phyloP scores from a whole-genome alignment of 2,113 vertebrate genomes.

The Alouatta palliata region DNA sequence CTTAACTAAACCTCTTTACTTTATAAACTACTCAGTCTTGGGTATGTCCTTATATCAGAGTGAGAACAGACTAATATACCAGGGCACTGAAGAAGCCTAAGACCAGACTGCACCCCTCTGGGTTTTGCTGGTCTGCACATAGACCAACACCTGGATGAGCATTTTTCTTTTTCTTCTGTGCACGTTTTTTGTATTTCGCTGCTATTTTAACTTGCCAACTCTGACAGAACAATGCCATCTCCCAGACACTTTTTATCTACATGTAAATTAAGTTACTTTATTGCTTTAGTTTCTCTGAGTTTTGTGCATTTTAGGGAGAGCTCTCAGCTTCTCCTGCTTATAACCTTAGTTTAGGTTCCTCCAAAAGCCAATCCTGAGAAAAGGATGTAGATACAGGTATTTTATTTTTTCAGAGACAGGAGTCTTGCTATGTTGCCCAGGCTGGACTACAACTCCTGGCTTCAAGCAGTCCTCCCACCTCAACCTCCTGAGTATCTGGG shows the following conservation, averaged over 20 bases:
- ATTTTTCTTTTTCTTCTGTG: neutral
- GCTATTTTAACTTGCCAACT: neutral
- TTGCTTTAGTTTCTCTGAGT: neutral
- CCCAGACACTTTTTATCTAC: neutral
- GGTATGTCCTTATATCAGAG: no score
- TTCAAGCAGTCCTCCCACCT: neutral
- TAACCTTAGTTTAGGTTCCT: neutral
- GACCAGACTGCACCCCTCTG: neutral
- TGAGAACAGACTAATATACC: no score
- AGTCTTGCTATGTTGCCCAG: neutral
- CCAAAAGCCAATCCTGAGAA: neutral
- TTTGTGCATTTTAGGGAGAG: neutral
- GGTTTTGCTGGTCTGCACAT: neutral
- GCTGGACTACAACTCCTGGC: neutral
- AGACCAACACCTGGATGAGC: neutral
- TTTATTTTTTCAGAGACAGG: neutral
- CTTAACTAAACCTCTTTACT: no score
- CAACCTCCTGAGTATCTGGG: neutral
- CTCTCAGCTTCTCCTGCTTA: neutral
- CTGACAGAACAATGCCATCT: constrained; percentile 6
- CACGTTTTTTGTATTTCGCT: neutral
- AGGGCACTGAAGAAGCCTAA: accelerated
- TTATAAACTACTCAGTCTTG: no score
- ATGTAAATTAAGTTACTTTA: neutral
- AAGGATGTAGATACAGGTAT: neutral